phyloP scores from a whole-genome alignment of 2,797 vertebrate genomes.

The Falco biarmicus region DNA sequence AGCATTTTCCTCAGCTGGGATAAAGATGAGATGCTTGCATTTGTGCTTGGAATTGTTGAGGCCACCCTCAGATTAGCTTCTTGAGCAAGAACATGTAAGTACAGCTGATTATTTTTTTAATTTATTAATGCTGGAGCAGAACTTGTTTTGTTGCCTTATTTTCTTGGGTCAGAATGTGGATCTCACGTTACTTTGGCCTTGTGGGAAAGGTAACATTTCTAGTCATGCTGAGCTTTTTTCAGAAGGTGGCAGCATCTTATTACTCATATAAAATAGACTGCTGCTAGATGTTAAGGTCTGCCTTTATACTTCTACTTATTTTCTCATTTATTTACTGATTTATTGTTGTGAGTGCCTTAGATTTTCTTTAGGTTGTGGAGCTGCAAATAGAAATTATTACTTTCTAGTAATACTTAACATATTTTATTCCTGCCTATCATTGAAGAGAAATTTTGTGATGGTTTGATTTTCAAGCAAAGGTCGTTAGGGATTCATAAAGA shows the following conservation, averaged over 20 bases:
- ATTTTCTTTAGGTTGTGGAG: background rate
- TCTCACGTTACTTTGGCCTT: background rate
- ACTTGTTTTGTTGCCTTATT: background rate
- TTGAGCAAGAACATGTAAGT: background rate
- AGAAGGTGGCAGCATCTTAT: conserved; percentile 72
- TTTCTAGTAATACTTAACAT: background rate
- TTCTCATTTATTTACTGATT: background rate
- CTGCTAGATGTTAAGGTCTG: background rate
- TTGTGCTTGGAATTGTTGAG: background rate
- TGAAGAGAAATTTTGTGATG: background rate
- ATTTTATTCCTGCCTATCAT: background rate
- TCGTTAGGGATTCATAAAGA: background rate
- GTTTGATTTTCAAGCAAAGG: background rate
- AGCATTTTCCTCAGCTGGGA: accelerated
- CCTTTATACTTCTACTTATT: background rate
- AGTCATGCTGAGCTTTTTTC: conserved; percentile 46
- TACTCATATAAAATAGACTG: background rate
- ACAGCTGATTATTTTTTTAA: background rate
- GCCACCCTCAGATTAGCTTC: background rate
- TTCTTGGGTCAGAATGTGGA: background rate
- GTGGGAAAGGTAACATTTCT: background rate
- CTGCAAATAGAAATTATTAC: background rate
- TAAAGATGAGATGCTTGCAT: background rate
- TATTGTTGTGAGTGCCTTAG: background rate
- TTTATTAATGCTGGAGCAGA: background rate